These are phyloP conservation scores for Drosophila kanekoi DNA, from an alignment of 2,888 invertebrate genomes.

Conservation along the genomic window DNA sequence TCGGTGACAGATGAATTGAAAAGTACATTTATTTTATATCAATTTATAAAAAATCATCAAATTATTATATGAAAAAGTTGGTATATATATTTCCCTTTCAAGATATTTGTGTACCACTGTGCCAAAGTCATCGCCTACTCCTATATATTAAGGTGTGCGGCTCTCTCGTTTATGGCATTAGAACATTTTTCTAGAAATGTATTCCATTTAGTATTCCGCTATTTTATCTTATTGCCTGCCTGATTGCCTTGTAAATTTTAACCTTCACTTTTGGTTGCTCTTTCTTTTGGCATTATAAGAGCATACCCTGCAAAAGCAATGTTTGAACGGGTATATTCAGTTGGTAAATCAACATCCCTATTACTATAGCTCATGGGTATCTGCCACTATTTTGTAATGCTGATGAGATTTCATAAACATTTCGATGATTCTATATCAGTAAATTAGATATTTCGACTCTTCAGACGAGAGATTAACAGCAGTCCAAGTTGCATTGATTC, in stretches of 20 bases:
- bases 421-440: too few relatives aligned
- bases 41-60: neutral
- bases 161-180: constrained; percentile 58
- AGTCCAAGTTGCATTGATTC: too few relatives aligned
- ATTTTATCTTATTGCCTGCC: constrained; percentile 60
- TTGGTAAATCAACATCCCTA: neutral
- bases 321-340: constrained; percentile 6
- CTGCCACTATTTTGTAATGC: neutral
- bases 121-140: constrained; percentile 36
- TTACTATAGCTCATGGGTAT: neutral
- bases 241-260: constrained; percentile 71
- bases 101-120: constrained; percentile 55
- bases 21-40: neutral
- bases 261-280: constrained; percentile 66
- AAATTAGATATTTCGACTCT: too few relatives aligned
- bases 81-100: neutral
- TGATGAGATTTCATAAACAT: too few relatives aligned
- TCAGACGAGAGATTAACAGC: too few relatives aligned
- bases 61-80: neutral
- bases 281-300: constrained; percentile 32
- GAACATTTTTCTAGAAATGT: constrained; percentile 59
- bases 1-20: too few relatives aligned
- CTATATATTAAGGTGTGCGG: constrained; percentile 58
- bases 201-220: constrained; percentile 41
- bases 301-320: neutral